Evolutionary conservation across 1,140 invertebrate genomes (phyloP).

Genomic region (Helicoverpa armigera): DNA sequence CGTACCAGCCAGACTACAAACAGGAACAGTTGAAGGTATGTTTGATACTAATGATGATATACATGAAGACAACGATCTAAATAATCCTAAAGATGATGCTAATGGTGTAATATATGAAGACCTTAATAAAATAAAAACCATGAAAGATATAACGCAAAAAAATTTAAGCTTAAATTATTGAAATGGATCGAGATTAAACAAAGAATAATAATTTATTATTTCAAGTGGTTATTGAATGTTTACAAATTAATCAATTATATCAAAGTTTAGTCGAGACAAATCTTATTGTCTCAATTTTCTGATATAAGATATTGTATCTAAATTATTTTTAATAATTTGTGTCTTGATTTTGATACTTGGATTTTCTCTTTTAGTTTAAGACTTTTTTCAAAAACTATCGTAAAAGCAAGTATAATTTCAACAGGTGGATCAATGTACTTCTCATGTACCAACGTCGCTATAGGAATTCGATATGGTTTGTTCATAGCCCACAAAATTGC

Average conservation of each 20-base stretch:
- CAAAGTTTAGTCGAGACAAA: not conserved
- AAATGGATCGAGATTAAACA: no score
- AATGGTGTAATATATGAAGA: no score
- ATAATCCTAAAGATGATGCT: not conserved
- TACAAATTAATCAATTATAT: not conserved
- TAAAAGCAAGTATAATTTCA: conserved; percentile 56
- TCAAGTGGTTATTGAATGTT: no score
- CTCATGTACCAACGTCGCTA: conserved; percentile 70
- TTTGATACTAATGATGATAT: not conserved
- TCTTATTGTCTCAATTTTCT: not conserved
- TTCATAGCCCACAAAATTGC: conserved; percentile 59
- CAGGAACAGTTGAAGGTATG: conserved; percentile 92
- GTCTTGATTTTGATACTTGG: not conserved
- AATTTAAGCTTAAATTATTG: no score
- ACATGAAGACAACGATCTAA: not conserved
- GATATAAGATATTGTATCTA: not conserved
- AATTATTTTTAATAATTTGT: no score
- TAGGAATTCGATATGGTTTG: conserved; percentile 76
- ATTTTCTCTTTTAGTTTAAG: not conserved
- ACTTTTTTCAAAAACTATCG: not conserved
- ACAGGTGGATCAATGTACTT: conserved; percentile 73
- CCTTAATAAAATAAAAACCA: no score
- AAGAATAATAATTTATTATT: no score
- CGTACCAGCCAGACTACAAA: conserved; percentile 96
- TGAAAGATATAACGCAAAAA: no score